Conservation (phyloP, 2,888 invertebrate genomes). For the Mycalesis mineus region DNA sequence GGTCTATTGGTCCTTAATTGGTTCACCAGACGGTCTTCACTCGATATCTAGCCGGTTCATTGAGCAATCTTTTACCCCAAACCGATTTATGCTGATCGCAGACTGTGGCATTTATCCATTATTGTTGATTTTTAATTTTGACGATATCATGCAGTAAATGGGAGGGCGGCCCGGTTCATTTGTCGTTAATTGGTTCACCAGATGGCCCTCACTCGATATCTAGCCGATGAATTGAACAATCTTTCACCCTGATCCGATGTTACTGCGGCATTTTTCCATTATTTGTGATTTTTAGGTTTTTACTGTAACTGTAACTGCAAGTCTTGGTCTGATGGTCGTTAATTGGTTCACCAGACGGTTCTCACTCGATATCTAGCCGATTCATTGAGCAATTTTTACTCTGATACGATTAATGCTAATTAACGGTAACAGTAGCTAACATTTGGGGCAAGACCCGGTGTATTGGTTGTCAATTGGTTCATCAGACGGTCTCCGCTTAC, state of each 20-base stretch:
- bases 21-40: conserved; percentile 55
- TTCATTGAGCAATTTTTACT: not conserved
- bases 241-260: conserved; percentile 1
- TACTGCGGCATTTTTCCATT: not conserved
- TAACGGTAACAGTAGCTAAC: no score
- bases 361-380: conserved; percentile 41
- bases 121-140: no score
- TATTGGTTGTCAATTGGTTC: conserved; percentile 63
- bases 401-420: not conserved
- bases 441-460: conserved; percentile 54
- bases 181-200: conserved; percentile 64
- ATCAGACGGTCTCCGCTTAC: conserved; percentile 58
- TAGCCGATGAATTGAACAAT: conserved; percentile 25
- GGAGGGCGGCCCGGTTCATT: conserved; percentile 57
- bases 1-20: conserved; percentile 63
- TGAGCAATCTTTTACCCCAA: not conserved
- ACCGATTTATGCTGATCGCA: not conserved
- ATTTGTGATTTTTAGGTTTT: no score
- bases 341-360: conserved; percentile 65
- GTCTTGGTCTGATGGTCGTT: conserved; percentile 56
- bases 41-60: conserved; percentile 37
- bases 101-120: not conserved
- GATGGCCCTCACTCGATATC: conserved; percentile 50
- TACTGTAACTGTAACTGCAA: no score
- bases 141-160: no score